These are phyloP conservation scores for Nomada ruficornis DNA, from an alignment of 2,888 invertebrate genomes.

Conservation along the genomic window DNA sequence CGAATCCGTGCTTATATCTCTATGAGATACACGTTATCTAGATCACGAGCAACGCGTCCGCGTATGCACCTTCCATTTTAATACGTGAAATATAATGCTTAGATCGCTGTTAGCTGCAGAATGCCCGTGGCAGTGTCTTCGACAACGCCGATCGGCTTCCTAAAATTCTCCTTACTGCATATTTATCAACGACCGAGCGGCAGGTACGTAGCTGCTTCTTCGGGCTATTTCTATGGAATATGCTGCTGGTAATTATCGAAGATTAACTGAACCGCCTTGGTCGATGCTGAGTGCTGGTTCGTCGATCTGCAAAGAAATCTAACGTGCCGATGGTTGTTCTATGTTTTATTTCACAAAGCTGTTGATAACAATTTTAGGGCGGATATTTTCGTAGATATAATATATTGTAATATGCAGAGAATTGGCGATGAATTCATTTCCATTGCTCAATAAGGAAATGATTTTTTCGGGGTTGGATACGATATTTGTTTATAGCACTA, in stretches of 20 bases:
- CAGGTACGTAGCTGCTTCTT: neutral
- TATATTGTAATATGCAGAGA: no score
- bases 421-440: no score
- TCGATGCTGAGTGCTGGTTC: neutral
- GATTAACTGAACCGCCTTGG: constrained; percentile 9
- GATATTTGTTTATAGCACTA: no score
- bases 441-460: no score
- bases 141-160: constrained; percentile 20
- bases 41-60: constrained; percentile 17
- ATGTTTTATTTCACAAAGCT: no score
- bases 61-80: constrained; percentile 52
- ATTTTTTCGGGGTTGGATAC: no score
- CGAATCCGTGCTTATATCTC: constrained; percentile 33
- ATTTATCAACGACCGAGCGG: neutral
- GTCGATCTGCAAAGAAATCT: no score
- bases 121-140: constrained; percentile 27
- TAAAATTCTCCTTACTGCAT: constrained; percentile 45
- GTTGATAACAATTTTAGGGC: no score
- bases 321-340: no score
- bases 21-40: constrained; percentile 52
- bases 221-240: neutral
- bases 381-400: no score
- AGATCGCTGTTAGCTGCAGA: constrained; percentile 33
- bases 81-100: constrained; percentile 58
- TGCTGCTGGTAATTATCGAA: constrained; percentile 15